These are phyloP conservation scores for Meloe dianella DNA, from an alignment of 2,888 invertebrate species.

Conservation along the genomic window DNA sequence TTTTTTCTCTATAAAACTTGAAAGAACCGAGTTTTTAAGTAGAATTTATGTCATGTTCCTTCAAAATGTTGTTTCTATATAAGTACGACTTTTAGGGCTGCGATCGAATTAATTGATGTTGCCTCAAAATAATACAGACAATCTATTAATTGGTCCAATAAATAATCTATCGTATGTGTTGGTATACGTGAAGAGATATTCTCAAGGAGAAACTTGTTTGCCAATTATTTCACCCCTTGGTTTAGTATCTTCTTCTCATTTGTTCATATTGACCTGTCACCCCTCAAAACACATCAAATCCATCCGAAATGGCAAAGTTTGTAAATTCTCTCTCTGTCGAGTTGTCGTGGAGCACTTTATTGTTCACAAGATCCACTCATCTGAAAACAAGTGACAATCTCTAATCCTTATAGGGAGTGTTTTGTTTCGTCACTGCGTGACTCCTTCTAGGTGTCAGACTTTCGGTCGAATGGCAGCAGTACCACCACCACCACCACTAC, in stretches of 20 bases:
- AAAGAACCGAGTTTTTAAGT: neutral
- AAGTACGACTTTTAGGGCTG: neutral
- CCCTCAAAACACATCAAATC: constrained; percentile 32
- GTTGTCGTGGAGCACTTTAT: constrained; percentile 49
- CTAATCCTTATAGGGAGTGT: constrained; percentile 53
- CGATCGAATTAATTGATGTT: neutral
- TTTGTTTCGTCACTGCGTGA: constrained; percentile 54
- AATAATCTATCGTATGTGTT: neutral
- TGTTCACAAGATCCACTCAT: constrained; percentile 52
- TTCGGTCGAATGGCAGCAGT: constrained; percentile 38
- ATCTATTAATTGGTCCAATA: neutral
- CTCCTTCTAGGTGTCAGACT: constrained; percentile 52
- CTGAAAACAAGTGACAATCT: constrained; percentile 54
- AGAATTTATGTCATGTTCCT: neutral
- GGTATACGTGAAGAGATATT: neutral
- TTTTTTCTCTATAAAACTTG: neutral
- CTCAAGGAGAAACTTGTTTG: neutral
- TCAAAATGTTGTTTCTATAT: neutral
- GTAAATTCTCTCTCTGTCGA: constrained; percentile 44
- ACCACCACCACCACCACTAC: constrained; percentile 31
- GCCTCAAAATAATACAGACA: neutral
- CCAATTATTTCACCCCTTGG: neutral
- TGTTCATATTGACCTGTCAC: constrained; percentile 3
- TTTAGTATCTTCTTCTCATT: constrained; percentile 2
- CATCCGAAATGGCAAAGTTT: constrained; percentile 49